Percentiles rank a stretch among this genome's conserved stretches.
These are phyloP conservation scores for Odontophorus gujanensis DNA, from an alignment of 2,113 vertebrate species.

Conservation along the genomic window DNA sequence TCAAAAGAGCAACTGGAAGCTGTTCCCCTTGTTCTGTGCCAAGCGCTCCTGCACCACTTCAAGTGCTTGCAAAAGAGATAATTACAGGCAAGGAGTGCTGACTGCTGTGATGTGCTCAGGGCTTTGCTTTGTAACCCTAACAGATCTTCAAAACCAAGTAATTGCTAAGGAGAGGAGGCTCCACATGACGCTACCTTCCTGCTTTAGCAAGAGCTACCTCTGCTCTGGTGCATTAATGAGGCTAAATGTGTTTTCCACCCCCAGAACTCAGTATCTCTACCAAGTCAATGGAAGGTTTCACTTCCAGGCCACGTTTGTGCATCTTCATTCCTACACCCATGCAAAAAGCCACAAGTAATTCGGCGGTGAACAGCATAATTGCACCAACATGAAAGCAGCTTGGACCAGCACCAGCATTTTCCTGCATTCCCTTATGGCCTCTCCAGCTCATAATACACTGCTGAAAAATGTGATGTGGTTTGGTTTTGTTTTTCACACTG, in stretches of 20 bases:
- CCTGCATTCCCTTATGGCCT: not conserved
- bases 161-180: not conserved
- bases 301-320: not conserved
- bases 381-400: not conserved
- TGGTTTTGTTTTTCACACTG: not conserved
- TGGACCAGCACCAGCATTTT: not conserved
- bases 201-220: not conserved
- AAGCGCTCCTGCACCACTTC: not conserved
- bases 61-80: not conserved
- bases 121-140: not conserved
- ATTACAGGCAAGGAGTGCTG: not conserved
- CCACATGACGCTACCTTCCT: not conserved
- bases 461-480: not conserved
- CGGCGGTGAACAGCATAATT: not conserved
- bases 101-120: not conserved
- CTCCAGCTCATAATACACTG: not conserved
- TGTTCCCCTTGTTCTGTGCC: not conserved
- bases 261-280: not conserved
- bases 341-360: not conserved
- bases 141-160: not conserved
- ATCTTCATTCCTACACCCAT: not conserved
- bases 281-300: not conserved
- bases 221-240: not conserved
- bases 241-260: not conserved
- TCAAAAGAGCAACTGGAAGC: not conserved